Base-by-base conservation (phyloP, 92 coral and sea anemone genomes). In the Palythoa grandis region DNA sequence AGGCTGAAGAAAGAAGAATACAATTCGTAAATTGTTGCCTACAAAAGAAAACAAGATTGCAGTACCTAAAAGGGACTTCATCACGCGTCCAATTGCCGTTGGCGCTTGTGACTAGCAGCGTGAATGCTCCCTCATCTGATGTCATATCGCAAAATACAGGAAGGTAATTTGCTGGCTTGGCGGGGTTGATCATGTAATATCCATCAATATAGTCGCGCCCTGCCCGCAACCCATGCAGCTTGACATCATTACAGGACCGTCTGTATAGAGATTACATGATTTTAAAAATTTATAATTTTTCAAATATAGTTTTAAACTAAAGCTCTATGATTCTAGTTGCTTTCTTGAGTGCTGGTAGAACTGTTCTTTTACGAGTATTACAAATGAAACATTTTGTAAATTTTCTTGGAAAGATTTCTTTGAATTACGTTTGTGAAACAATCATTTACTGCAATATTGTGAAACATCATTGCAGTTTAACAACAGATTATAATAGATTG, bases 141-240 rank as follows among this genome's bases (percentile, higher is more conserved):
- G 88, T 83, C 93, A 91, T 91, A 70, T 91, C 93, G 35, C 93
- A 91, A 60, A 63, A 91, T 20, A 91, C 91, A 10, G 93, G 93
- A 57, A 91, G 91, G 82, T 91, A 91, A 48, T 52, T 74, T 63
- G 89, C 80, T 19, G 79, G 82, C n/a, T 65, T 60, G 10, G 60
- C 53, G 11, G 89, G 88, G 19, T 72, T 68, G 43, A 84, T 84
- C 89, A 88, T 84, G 84, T 91, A 91, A 74, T 25, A 78, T 22
- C 78, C 72, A 39, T 91, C 91, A 23, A 57, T 15, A 61, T 83
- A 87, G 2, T 79, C 52, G 39, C 61, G 65, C 13, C 86, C 87
- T 52, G 39, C 57, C 53, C 86, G 37, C 10, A 61, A 82, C 23
- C 93, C 93, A 68, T 84, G 91, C 4, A 91, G 65, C 72, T 91